Evolutionary conservation across 1,140 invertebrate genomes (phyloP).

Genomic region (Papilio polytes): DNA sequence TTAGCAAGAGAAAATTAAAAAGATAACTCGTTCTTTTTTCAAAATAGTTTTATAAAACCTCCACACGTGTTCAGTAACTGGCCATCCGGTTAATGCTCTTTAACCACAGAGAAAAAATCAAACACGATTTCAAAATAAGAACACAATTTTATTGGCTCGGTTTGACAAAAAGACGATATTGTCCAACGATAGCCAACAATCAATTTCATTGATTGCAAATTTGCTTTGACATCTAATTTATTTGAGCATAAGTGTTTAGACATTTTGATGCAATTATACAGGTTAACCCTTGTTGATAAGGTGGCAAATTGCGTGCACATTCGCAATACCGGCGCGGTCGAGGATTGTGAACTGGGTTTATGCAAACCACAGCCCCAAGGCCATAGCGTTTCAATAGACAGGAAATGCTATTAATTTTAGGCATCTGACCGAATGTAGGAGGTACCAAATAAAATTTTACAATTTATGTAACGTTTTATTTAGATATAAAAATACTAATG

Average conservation of each 20-base stretch:
- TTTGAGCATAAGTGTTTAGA: neutral
- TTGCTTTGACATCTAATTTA: slow-evolving; percentile 6
- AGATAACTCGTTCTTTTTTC: slow-evolving; percentile 9
- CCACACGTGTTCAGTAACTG: slow-evolving; percentile 22
- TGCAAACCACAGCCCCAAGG: slow-evolving; percentile 13
- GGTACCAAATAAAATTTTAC: neutral
- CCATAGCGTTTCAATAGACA: slow-evolving; percentile 25
- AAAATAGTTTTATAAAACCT: slow-evolving; percentile 12
- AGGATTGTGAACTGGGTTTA: slow-evolving; percentile 16
- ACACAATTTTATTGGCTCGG: slow-evolving; percentile 21
- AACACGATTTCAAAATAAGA: slow-evolving; percentile 35
- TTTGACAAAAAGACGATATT: slow-evolving; percentile 32
- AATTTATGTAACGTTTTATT: neutral
- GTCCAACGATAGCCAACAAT: slow-evolving; percentile 32
- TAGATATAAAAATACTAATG: neutral
- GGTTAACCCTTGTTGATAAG: neutral
- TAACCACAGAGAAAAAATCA: neutral
- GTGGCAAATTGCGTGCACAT: neutral
- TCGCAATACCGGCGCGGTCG: neutral
- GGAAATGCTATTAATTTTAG: slow-evolving; percentile 24
- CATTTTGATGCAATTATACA: slow-evolving; percentile 18
- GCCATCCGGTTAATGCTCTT: slow-evolving; percentile 34
- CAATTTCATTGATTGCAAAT: slow-evolving; percentile 38
- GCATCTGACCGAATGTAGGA: neutral
- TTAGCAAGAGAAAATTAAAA: slow-evolving; percentile 19